Evolutionary conservation across 2,797 vertebrate genomes (phyloP), one percentile per base, ranked within the genome.

Genomic region (Heliangelus exortis): DNA sequence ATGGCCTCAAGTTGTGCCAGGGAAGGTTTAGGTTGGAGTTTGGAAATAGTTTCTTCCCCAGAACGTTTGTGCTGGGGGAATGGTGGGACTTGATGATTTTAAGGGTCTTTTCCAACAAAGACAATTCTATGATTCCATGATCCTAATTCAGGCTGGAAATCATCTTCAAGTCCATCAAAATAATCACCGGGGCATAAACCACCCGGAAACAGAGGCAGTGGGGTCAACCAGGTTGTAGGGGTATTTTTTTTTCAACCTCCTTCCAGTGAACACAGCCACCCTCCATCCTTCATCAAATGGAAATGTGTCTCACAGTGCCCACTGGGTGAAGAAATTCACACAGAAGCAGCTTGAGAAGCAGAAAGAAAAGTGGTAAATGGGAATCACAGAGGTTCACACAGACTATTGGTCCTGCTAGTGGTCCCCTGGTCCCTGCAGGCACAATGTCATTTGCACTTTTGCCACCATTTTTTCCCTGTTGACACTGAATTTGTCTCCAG

Each of bases 181-280:
- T 31, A 22, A 21, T 28, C 47, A 22, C 69, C 34, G 15, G 11
- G 31, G 5, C 41, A 34, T 59, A 34, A 61, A 82, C 2, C 23
- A 15, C 7, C 2, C 23, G 8, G 68, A 45, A 39, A 33, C 23
- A 53, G 90, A 39, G 36, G 25, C 29, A 6, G 31, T 2, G 36
- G 29, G 6, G 36, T 12, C 0, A 2, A 16, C n/a, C 1, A 1
- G 26, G 18, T 16, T 12, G 20, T 0, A 6, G 36, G 50, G 25
- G 34, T 36, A 31, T 7, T 8, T 16, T 53, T 8, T 19, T 45
- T 19, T 45, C 43, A 45, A 15, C 15, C 34, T 26, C 2, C 43
- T 41, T 57, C 39, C 47, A 25, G 15, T 3, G 59, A 39, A 6
- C 15, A 31, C 17, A 23, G 34, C 54, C 48, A 8, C 29, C 17